Evolutionary conservation across 2,113 vertebrate genomes (phyloP).

Genomic region (Zosterops hypoxanthus): DNA sequence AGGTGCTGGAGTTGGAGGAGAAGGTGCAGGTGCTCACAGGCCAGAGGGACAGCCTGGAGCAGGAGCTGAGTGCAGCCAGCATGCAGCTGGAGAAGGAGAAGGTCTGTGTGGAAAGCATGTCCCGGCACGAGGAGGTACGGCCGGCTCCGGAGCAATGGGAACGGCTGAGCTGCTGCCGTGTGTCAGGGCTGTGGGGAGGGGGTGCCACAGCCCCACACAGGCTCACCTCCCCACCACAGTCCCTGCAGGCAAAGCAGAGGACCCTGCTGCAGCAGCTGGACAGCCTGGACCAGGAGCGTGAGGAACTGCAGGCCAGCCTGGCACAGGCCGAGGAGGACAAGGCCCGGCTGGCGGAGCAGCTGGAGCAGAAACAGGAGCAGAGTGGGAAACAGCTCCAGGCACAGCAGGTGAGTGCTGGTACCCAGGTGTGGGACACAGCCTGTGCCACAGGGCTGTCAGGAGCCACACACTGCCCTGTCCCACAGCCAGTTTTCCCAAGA

Average conservation of each 20-base stretch:
- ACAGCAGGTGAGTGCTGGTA: conserved; percentile 77
- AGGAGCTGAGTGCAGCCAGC: conserved; percentile 74
- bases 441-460: not conserved
- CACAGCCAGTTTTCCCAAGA: not conserved
- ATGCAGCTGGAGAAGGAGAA: conserved; percentile 84
- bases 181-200: rapidly evolving
- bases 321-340: conserved; percentile 73
- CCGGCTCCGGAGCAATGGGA: rapidly evolving
- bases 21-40: conserved; percentile 69
- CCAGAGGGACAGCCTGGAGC: conserved; percentile 51
- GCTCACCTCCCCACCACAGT: conserved; percentile 62
- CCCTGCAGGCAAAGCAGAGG: conserved; percentile 86
- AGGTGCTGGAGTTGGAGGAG: conserved; percentile 73
- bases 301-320: conserved; percentile 79
- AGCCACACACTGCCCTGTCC: rapidly evolving
- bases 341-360: conserved; percentile 29
- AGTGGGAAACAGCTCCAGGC: conserved; percentile 66
- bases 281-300: conserved; percentile 81
- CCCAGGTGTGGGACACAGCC: not conserved
- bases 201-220: not conserved
- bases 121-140: conserved; percentile 85
- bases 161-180: rapidly evolving
- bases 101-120: conserved; percentile 80
- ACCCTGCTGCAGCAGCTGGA: conserved; percentile 83
- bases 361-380: conserved; percentile 62